Conservation (phyloP, 2,888 invertebrate species). For the Cataglyphis albicans region DNA sequence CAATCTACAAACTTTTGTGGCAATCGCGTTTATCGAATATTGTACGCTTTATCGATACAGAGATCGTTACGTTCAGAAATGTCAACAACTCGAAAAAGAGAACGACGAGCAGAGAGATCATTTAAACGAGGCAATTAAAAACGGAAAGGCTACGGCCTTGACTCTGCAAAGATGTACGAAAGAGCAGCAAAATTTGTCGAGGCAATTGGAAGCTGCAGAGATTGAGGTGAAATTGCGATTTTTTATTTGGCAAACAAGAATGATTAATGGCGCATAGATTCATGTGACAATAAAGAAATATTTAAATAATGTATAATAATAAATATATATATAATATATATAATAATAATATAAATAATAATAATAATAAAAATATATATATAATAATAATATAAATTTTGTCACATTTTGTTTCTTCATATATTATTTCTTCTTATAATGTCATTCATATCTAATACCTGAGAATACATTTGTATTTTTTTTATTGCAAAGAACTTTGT, state of each 20-base stretch:
- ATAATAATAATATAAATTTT: no score
- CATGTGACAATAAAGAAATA: background rate
- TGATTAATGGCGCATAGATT: background rate
- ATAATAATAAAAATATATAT: no score
- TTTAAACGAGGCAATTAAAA: slow-evolving; percentile 16
- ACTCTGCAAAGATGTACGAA: slow-evolving; percentile 19
- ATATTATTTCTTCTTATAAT: background rate
- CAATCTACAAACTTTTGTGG: background rate
- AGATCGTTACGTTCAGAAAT: slow-evolving; percentile 39
- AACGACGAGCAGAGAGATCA: slow-evolving; percentile 42
- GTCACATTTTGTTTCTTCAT: background rate
- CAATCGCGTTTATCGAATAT: background rate
- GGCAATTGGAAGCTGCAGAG: slow-evolving; percentile 27
- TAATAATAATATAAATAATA: no score
- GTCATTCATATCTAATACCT: background rate
- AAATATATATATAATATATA: no score
- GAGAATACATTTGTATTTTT: background rate
- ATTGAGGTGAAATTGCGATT: slow-evolving; percentile 34
- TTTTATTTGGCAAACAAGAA: background rate
- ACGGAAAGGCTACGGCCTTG: background rate
- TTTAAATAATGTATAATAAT: no score
- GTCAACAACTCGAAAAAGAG: slow-evolving; percentile 48
- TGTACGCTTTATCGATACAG: slow-evolving; percentile 22
- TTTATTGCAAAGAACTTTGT: background rate
- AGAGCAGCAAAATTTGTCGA: slow-evolving; percentile 11